Percentiles rank a stretch among this genome's conserved stretches.
phyloP scores from a whole-genome alignment of 1,140 invertebrate species.

The Micrasema longulum region DNA sequence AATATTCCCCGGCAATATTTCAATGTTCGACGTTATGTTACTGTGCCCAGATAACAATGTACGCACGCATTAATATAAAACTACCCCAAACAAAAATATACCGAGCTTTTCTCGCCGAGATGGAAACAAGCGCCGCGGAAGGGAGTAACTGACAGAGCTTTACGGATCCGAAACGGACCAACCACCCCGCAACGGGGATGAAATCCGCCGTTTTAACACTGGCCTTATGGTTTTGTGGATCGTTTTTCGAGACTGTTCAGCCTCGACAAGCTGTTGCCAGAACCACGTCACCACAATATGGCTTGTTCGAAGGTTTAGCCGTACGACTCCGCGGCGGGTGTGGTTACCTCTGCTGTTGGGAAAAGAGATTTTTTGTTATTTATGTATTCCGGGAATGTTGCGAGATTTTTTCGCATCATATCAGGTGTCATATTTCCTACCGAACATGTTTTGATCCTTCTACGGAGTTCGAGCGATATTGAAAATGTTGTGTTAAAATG shows the following conservation, averaged over 20 bases:
- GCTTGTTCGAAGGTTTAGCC: constrained; percentile 49
- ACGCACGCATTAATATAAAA: constrained; percentile 55
- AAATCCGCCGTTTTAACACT: constrained; percentile 3
- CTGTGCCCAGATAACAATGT: constrained; percentile 54
- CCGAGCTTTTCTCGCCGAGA: constrained; percentile 46
- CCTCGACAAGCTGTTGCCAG: constrained; percentile 52
- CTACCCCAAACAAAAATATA: constrained; percentile 55
- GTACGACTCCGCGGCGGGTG: constrained; percentile 16
- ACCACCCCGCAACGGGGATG: neutral
- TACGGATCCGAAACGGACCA: neutral
- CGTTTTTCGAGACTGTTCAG: constrained; percentile 34
- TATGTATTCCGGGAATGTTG: constrained; percentile 37
- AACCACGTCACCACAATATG: constrained; percentile 55
- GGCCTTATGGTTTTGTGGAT: constrained; percentile 1
- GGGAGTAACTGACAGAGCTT: constrained; percentile 5
- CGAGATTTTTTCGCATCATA: constrained; percentile 29
- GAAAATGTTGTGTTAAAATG: constrained; percentile 36
- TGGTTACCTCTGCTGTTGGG: constrained; percentile 33
- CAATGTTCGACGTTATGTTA: constrained; percentile 54
- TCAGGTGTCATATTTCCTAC: constrained; percentile 36
- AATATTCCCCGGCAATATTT: constrained; percentile 48
- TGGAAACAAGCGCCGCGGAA: constrained; percentile 29
- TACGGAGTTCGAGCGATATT: constrained; percentile 33
- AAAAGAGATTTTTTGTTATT: constrained; percentile 25
- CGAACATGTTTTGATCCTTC: constrained; percentile 36